These are phyloP conservation scores for Trinorchestia longiramus DNA, from an alignment of 1,140 invertebrate genomes.

Conservation along the genomic window DNA sequence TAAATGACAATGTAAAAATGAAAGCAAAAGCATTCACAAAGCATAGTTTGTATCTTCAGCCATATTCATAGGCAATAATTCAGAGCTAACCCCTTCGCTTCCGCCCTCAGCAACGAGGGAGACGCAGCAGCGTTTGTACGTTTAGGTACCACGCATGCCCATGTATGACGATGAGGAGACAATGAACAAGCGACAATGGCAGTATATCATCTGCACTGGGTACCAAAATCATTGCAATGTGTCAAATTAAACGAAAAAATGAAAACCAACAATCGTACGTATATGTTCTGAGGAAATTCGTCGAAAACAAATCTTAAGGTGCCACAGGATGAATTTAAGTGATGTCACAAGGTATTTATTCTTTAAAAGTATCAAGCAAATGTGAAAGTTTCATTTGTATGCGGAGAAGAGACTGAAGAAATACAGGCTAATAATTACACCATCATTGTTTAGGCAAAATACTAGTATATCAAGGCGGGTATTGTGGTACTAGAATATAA, in stretches of 20 bases:
- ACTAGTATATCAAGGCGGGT: not conserved
- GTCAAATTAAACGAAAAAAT: not conserved
- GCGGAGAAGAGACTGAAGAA: not conserved
- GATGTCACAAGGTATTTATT: not conserved
- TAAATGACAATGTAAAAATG: too few species aligned
- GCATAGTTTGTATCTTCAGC: too few species aligned
- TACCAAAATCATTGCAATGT: not conserved
- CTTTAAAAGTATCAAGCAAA: not conserved
- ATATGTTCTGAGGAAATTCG: not conserved
- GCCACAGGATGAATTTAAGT: too few species aligned
- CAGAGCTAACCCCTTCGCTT: too few species aligned
- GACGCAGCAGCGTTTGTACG: not conserved
- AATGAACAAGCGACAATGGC: not conserved
- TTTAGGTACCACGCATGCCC: not conserved
- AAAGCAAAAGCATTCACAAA: too few species aligned
- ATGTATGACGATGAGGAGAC: not conserved
- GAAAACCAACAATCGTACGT: not conserved
- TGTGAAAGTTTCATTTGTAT: not conserved
- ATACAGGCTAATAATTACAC: not conserved
- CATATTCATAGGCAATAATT: too few species aligned
- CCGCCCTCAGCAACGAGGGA: not conserved
- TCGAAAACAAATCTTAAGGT: not conserved
- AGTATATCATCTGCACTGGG: not conserved
- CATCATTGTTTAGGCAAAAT: not conserved
- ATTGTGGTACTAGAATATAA: too few species aligned